Conservation (phyloP, 1,140 invertebrate genomes). For the Lucilia cuprina region DNA sequence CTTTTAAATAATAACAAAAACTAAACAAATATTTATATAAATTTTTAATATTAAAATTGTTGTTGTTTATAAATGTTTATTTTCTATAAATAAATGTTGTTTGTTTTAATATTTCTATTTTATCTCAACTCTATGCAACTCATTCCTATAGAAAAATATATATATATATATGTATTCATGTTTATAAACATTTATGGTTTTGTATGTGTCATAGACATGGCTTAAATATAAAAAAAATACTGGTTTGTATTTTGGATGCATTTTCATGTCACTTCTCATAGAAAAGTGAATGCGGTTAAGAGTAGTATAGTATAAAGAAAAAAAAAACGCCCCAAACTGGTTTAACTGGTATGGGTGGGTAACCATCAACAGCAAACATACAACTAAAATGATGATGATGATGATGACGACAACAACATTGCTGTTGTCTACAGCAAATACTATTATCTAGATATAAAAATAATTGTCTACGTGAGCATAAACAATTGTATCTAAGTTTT, state of each 20-base stretch:
- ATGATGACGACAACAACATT: neutral
- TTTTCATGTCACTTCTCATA: slow-evolving; percentile 1
- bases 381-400: neutral
- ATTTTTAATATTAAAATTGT: neutral
- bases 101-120: neutral
- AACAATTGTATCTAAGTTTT: neutral
- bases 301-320: neutral
- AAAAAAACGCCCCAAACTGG: neutral
- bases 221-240: neutral
- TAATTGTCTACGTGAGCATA: neutral
- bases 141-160: neutral
- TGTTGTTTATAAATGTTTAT: neutral
- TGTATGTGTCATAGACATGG: neutral
- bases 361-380: neutral
- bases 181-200: neutral
- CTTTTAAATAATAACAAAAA: neutral
- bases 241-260: neutral
- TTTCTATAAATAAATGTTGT: neutral
- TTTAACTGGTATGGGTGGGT: neutral
- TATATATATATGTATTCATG: neutral
- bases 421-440: too few relatives aligned
- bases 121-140: neutral
- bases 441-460: neutral
- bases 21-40: neutral
- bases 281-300: slow-evolving; percentile 1